phyloP scores from a whole-genome alignment of 2,113 vertebrate species.

The Platycercus adscitus region DNA sequence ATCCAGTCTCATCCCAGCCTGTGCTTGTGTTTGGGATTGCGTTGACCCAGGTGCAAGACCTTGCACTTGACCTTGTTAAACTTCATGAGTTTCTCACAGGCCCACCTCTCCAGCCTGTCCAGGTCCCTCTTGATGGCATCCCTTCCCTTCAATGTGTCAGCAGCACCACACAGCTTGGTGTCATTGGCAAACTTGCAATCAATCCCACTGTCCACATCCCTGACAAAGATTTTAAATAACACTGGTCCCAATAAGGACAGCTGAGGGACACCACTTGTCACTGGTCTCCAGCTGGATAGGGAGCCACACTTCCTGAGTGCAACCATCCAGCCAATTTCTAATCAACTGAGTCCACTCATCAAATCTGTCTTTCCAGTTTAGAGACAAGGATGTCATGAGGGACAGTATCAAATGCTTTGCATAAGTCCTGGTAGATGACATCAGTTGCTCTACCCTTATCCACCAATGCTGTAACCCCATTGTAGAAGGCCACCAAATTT shows the following conservation, averaged over 20 bases:
- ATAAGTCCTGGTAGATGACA: neutral
- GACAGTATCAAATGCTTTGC: neutral
- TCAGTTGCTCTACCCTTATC: neutral
- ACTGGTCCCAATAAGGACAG: neutral
- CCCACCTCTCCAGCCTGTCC: neutral
- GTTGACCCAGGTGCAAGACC: too few species aligned
- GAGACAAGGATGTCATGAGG: neutral
- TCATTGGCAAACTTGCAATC: neutral
- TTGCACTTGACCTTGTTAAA: neutral
- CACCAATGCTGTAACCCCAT: neutral
- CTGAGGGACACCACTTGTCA: neutral
- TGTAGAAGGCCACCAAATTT: neutral
- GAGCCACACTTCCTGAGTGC: neutral
- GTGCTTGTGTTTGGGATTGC: neutral
- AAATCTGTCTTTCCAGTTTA: neutral
- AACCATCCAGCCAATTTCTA: neutral
- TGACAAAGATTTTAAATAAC: neutral
- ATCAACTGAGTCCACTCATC: neutral
- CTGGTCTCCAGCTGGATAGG: neutral
- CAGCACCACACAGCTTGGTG: neutral
- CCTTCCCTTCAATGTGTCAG: neutral
- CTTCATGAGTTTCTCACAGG: neutral
- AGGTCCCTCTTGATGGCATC: neutral
- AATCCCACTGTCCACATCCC: neutral
- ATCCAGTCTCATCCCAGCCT: neutral